phyloP scores from a whole-genome alignment of 2,797 vertebrate genomes.

The Sternotherus odoratus region DNA sequence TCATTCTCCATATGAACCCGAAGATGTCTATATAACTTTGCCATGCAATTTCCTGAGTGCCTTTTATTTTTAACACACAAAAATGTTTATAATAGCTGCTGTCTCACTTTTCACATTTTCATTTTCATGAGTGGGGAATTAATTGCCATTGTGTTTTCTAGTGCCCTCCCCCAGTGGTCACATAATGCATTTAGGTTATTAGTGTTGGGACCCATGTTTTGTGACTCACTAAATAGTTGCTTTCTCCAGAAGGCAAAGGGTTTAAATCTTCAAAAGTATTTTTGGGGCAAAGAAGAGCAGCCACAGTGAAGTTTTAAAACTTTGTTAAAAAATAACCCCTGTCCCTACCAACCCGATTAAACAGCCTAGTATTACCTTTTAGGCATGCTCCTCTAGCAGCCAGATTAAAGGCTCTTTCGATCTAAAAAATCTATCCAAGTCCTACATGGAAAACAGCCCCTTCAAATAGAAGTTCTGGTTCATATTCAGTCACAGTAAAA shows the following conservation, averaged over 20 bases:
- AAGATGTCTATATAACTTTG: not conserved
- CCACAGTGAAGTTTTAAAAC: not conserved
- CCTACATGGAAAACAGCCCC: not conserved
- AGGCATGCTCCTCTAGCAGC: not conserved
- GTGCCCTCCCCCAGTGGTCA: not conserved
- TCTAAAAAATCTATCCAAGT: not conserved
- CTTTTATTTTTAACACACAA: not conserved
- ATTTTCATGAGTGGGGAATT: not conserved
- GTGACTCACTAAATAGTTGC: not conserved
- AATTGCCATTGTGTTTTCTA: not conserved
- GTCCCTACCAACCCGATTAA: not conserved
- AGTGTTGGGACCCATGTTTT: not conserved
- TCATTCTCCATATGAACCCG: slow-evolving; percentile 14
- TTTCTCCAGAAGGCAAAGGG: not conserved
- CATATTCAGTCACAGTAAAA: not conserved
- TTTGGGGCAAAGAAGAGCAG: not conserved
- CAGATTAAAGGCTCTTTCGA: not conserved
- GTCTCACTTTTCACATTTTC: not conserved
- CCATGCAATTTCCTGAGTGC: not conserved
- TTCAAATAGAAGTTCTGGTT: not conserved
- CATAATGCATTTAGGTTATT: not conserved
- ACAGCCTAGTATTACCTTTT: not conserved
- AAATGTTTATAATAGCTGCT: not conserved
- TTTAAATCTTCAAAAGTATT: not conserved
- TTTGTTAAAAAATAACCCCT: not conserved